A percentile compares a stretch with the other conserved stretches of the same genome.
Conservation (phyloP, 2,113 vertebrate genomes). For the Corythaeola cristata region DNA sequence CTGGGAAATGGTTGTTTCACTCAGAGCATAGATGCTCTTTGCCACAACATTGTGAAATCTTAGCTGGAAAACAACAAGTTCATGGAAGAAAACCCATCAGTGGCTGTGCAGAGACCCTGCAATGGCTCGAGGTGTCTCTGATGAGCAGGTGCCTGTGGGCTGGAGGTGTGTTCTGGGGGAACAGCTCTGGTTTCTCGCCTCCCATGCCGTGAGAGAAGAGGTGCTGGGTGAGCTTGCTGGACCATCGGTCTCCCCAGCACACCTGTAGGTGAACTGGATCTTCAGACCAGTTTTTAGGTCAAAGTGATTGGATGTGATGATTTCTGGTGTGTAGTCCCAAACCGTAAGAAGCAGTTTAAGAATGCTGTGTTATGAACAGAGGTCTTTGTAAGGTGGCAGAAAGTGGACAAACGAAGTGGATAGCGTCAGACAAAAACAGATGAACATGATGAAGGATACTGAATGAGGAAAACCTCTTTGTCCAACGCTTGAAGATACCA, state of each 20-base stretch:
- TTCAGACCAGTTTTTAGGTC: not conserved
- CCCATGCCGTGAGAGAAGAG: not conserved
- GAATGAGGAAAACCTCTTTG: accelerated
- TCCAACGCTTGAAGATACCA: accelerated
- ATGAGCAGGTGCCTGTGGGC: not conserved
- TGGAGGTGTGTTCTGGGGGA: not conserved
- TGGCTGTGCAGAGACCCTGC: not conserved
- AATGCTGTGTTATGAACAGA: not conserved
- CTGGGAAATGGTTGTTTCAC: not conserved
- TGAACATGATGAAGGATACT: not conserved
- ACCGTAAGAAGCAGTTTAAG: too few relatives aligned
- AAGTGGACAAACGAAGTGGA: not conserved
- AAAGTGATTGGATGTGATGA: accelerated
- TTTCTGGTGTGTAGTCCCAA: too few relatives aligned
- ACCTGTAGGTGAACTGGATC: not conserved
- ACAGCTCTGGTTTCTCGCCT: too few relatives aligned
- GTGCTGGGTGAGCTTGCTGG: not conserved
- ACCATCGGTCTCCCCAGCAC: not conserved
- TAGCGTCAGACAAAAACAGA: accelerated
- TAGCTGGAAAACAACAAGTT: not conserved
- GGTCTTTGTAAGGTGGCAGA: too few relatives aligned
- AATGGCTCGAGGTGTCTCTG: not conserved
- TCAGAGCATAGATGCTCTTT: accelerated
- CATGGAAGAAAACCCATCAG: not conserved
- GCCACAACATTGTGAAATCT: not conserved